phyloP scores from a whole-genome alignment of 1,140 invertebrate genomes.

The Bombus picipes region DNA sequence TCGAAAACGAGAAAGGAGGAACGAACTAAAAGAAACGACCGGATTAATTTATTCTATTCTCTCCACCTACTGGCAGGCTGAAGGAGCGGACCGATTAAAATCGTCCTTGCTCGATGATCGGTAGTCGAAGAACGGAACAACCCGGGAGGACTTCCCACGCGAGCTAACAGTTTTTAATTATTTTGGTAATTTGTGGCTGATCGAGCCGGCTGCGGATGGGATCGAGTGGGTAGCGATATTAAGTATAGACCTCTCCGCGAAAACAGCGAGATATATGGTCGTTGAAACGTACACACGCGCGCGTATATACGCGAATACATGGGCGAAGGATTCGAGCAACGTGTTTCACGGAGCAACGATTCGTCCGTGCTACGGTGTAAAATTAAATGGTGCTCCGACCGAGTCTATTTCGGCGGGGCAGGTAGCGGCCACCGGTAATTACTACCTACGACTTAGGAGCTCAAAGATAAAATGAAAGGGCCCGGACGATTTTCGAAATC shows the following conservation, averaged over 20 bases:
- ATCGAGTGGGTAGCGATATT: slow-evolving; percentile 79
- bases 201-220: slow-evolving; percentile 65
- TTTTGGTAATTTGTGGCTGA: slow-evolving; percentile 80
- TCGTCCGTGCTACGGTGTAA: slow-evolving; percentile 70
- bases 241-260: slow-evolving; percentile 78
- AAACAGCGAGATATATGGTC: slow-evolving; percentile 73
- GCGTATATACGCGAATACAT: slow-evolving; percentile 33
- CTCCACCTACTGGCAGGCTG: background rate
- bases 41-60: slow-evolving; percentile 40
- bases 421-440: slow-evolving; percentile 82
- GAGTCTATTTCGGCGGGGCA: slow-evolving; percentile 79
- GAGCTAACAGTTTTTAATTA: slow-evolving; percentile 78
- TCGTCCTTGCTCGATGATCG: slow-evolving; percentile 18
- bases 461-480: slow-evolving; percentile 74
- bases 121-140: background rate
- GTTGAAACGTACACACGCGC: slow-evolving; percentile 44
- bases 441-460: slow-evolving; percentile 78
- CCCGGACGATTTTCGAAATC: slow-evolving; percentile 70
- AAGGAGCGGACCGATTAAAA: background rate
- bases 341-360: slow-evolving; percentile 29
- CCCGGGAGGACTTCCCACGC: slow-evolving; percentile 75
- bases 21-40: slow-evolving; percentile 15
- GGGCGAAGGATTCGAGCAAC: background rate
- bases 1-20: background rate
- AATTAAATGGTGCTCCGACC: slow-evolving; percentile 81